Evolutionary conservation across 2,797 vertebrate species (phyloP), one percentile per base, ranked within the genome.

Genomic region (Syndactyla subalaris): DNA sequence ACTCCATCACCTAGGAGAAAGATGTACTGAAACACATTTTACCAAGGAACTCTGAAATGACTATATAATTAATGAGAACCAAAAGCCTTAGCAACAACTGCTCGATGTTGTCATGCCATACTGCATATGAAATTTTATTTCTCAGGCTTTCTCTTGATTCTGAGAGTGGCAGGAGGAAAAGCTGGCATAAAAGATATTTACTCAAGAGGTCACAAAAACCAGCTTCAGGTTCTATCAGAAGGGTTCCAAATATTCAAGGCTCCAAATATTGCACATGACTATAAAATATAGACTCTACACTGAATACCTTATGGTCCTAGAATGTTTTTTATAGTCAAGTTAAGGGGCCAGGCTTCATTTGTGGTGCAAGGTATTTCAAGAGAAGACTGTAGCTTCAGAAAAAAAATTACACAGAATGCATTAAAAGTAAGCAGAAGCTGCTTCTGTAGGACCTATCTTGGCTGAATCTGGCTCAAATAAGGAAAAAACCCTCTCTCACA

Each of bases 11-110:
- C 15, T 21, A 66, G 29, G 52, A 92, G 55, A 86, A 81, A 91
- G 27, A 82, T 79, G 15, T 15, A 91, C 34, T 79, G 63, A 82
- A 86, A 1, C 16, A 80, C 3, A 29, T 61, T 87, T 82, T 91
- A 76, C 12, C 39, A 77, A 85, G 67, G 36, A 94, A 54, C 46
- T 79, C 43, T 63, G 48, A 92, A 91, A 38, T 57, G 4, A 71
- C 26, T 92, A 70, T 29, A 39, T 54, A 83, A 85, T 93, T 92
- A 91, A 82, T 71, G 30, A 71, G 57, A 96, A 88, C 7, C 39
- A 43, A 94, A 92, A 93, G 61, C 68, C 86, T 87, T 91, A 87
- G 94, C 86, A 95, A 93, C 78, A 85, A 66, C 84, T 85, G 45
- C 41, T 94, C 7, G 26, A 54, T 20, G 27, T 79, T 92, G 80